phyloP scores from a whole-genome alignment of 1,140 invertebrate genomes.

The Habropoda laboriosa region DNA sequence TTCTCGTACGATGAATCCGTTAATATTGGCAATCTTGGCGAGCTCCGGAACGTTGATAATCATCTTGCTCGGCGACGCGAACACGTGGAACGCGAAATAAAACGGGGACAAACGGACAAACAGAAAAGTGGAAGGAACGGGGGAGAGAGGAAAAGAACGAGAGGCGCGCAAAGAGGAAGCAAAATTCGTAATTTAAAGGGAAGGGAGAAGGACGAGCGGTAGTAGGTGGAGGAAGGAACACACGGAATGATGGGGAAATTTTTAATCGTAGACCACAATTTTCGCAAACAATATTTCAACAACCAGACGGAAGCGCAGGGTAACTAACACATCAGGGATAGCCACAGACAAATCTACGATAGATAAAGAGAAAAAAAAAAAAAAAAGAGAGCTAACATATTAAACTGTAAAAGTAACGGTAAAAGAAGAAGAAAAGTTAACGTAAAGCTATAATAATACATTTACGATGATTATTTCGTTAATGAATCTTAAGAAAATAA shows the following conservation, averaged over 20 bases:
- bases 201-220: too few species aligned
- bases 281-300: slow-evolving; percentile 81
- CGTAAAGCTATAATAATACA: slow-evolving; percentile 75
- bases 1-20: neutral
- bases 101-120: slow-evolving; percentile 38
- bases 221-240: too few species aligned
- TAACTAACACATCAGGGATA: slow-evolving; percentile 83
- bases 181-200: slow-evolving; percentile 6
- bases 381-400: slow-evolving; percentile 79
- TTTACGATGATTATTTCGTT: slow-evolving; percentile 76
- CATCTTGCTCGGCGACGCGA: slow-evolving; percentile 8
- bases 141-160: neutral
- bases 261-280: slow-evolving; percentile 78
- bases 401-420: slow-evolving; percentile 78
- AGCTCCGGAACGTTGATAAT: slow-evolving; percentile 19
- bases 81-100: slow-evolving; percentile 1
- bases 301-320: slow-evolving; percentile 83
- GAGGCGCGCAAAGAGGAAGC: neutral
- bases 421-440: slow-evolving; percentile 72
- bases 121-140: neutral
- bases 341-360: slow-evolving; percentile 82
- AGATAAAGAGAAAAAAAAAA: slow-evolving; percentile 78
- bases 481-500: slow-evolving; percentile 66
- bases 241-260: slow-evolving; percentile 55
- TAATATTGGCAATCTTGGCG: slow-evolving; percentile 42